Evolutionary conservation across 2,797 vertebrate species (phyloP), one percentile per base, ranked within the genome.

Genomic region (Todus mexicanus): DNA sequence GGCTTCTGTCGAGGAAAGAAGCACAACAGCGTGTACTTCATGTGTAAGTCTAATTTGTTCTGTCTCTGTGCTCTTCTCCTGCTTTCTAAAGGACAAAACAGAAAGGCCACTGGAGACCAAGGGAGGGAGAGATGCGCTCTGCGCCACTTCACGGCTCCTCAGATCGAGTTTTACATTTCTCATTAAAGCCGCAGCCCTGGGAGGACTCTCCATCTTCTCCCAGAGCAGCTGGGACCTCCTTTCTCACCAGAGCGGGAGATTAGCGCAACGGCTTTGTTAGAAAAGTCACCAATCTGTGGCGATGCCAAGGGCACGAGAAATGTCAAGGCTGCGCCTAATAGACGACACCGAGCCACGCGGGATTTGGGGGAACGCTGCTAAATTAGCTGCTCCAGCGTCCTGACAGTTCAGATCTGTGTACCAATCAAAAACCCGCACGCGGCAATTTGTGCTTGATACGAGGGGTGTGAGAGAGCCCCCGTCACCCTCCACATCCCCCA

Each of bases 401-500:
- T 43, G 82, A 43, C 0, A 0, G 59, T 7, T 78, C 12, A 6
- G 56, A 60, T 47, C 42, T 16, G 54, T 0, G 10, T 40, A 47
- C 51, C 29, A 59, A 65, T 38, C 51, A 70, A 27, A 57, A 71
- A 64, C 9, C 54, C 3, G 37, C 65, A 42, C 16, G 1, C 3
- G 33, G 79, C 61, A 40, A 38, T 26, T 40, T 35, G 54, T 48
- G 66, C 76, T 26, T 7, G 61, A 50, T 18, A 19, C 1, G 48
- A n/a, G 37, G 53, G 35, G 42, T 4, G 63, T 35, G 65, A 0
- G 1, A 31, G 53, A 71, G n/a, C 22, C 15, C 59, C 29, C n/a
- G 8, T 9, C 12, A 0, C 31, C 51, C 51, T 33, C 29, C 3
- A 0, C 0, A 11, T 1, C 50, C 74, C 12, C 0, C 5, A 38